phyloP scores from a whole-genome alignment of 2,113 vertebrate genomes.

The Strix uralensis region DNA sequence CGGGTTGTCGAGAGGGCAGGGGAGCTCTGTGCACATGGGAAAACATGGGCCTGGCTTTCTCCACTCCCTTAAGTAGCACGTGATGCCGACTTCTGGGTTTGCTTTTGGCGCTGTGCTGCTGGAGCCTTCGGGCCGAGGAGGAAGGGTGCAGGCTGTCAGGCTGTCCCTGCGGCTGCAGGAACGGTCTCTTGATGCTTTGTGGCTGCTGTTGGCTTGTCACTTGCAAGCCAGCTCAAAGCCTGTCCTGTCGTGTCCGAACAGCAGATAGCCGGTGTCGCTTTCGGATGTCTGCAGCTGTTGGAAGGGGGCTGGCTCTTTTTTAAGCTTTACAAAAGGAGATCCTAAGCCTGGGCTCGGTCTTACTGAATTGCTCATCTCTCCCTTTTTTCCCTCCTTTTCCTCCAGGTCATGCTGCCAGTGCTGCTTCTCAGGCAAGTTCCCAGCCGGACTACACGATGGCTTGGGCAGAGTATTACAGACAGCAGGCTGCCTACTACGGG shows the following conservation, averaged over 20 bases:
- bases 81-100: not conserved
- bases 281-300: not conserved
- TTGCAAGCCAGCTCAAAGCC: not conserved
- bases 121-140: not conserved
- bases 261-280: not conserved
- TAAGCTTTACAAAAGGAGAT: not conserved
- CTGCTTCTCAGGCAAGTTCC: constrained; percentile 90
- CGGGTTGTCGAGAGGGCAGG: not conserved
- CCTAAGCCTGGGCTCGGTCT: not conserved
- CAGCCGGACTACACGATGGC: constrained; percentile 93
- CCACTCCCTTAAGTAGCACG: fast-evolving
- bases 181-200: not conserved
- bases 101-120: not conserved
- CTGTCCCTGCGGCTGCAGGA: not conserved
- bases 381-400: not conserved
- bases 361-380: not conserved
- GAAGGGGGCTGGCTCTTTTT: not conserved
- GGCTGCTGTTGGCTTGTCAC: not conserved
- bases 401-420: constrained; percentile 86
- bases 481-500: constrained; percentile 93
- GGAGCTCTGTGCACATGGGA: not conserved
- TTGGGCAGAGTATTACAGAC: constrained; percentile 97
- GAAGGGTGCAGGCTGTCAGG: not conserved
- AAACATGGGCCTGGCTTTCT: not conserved
- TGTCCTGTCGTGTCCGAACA: fast-evolving